Percentiles rank a stretch among this genome's conserved stretches.
Conservation (phyloP, 2,888 invertebrate species). For the Ophion costatus region DNA sequence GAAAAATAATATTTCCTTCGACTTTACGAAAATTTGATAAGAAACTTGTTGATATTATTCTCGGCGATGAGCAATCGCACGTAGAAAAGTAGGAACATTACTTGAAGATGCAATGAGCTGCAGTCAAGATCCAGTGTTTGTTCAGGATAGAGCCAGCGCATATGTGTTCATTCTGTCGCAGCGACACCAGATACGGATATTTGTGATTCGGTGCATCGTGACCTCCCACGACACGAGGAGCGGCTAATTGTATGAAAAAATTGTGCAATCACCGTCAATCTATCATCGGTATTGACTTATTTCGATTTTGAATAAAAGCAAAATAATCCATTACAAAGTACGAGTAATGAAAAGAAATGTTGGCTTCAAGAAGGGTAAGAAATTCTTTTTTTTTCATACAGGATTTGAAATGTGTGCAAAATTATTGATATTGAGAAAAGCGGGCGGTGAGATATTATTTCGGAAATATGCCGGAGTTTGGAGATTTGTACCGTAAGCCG, state of each 20-base stretch:
- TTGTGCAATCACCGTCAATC: not conserved
- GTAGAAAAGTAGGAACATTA: constrained; percentile 43
- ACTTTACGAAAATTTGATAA: not conserved
- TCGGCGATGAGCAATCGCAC: too few relatives aligned
- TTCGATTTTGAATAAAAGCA: too few relatives aligned
- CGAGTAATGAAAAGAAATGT: not conserved
- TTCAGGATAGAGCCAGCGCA: constrained; percentile 63
- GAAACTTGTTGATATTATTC: not conserved
- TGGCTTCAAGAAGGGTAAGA: not conserved
- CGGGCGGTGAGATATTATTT: too few relatives aligned
- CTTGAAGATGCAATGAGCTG: constrained; percentile 63
- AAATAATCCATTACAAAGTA: not conserved
- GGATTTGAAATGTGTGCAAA: too few relatives aligned
- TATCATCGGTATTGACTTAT: too few relatives aligned
- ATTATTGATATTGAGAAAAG: too few relatives aligned
- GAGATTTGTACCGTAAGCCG: not conserved
- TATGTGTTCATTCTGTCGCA: constrained; percentile 57
- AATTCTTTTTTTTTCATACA: too few relatives aligned
- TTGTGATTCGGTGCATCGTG: constrained; percentile 57
- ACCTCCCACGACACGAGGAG: constrained; percentile 56
- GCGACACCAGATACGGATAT: constrained; percentile 55
- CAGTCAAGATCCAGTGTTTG: constrained; percentile 59
- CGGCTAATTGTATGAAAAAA: constrained; percentile 8
- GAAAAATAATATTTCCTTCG: not conserved
- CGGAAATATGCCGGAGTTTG: not conserved